These are phyloP conservation scores for Volucella inflata DNA, from an alignment of 2,888 invertebrate genomes.

Conservation along the genomic window DNA sequence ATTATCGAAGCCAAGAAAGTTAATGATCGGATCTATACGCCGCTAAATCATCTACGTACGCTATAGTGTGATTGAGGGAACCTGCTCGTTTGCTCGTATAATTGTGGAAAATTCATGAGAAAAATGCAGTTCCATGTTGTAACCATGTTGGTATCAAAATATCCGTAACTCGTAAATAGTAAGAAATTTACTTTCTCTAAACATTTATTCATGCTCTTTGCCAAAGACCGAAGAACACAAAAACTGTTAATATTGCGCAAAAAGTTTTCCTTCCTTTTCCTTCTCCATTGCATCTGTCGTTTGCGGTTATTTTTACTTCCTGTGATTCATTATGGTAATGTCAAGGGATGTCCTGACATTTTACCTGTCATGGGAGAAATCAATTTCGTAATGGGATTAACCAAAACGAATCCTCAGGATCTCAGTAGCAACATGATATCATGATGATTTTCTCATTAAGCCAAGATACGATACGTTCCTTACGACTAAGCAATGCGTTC, in stretches of 20 bases:
- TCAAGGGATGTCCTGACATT: constrained; percentile 33
- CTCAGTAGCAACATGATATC: constrained; percentile 60
- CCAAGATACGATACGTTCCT: constrained; percentile 43
- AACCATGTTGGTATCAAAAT: too few species aligned
- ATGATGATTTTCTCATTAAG: constrained; percentile 73
- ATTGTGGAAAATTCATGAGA: too few species aligned
- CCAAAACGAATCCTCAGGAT: constrained; percentile 38
- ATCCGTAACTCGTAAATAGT: background rate
- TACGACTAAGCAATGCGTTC: constrained; percentile 16
- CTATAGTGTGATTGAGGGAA: too few species aligned
- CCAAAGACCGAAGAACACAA: constrained; percentile 67
- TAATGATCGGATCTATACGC: too few species aligned
- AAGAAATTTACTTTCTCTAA: constrained; percentile 12
- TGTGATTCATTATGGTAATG: constrained; percentile 15
- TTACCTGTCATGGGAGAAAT: constrained; percentile 74
- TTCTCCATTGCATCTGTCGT: background rate
- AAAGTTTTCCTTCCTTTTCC: constrained; percentile 6
- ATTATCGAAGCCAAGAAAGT: too few species aligned
- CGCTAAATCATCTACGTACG: too few species aligned
- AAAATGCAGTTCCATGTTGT: too few species aligned
- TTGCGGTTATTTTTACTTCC: constrained; percentile 8
- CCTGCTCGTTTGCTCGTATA: too few species aligned
- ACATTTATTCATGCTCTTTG: too few species aligned
- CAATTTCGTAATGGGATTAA: constrained; percentile 28
- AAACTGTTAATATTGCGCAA: constrained; percentile 58